phyloP scores from a whole-genome alignment of 2,888 invertebrate genomes.

The Napeogenes sylphis region DNA sequence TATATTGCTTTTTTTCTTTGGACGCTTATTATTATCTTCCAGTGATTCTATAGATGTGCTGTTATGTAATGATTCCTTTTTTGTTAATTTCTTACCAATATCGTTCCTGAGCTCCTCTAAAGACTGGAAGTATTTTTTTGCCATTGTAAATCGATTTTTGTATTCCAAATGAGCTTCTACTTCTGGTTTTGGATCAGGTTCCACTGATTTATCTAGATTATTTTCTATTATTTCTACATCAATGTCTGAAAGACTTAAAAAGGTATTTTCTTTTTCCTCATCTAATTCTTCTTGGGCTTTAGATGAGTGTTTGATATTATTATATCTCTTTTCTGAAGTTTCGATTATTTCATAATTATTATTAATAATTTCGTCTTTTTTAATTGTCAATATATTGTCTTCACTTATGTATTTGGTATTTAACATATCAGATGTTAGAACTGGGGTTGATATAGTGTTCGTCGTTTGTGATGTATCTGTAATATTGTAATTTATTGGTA shows the following conservation, averaged over 20 bases:
- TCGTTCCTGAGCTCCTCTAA: slow-evolving; percentile 61
- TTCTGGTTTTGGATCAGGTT: slow-evolving; percentile 48
- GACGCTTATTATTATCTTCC: slow-evolving; percentile 39
- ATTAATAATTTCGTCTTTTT: neutral
- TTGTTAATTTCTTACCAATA: slow-evolving; percentile 56
- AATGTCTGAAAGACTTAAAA: slow-evolving; percentile 63
- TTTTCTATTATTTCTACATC: slow-evolving; percentile 68
- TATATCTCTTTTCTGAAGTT: slow-evolving; percentile 35
- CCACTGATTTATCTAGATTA: slow-evolving; percentile 44
- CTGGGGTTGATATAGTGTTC: neutral
- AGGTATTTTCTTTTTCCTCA: slow-evolving; percentile 51
- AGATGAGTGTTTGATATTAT: slow-evolving; percentile 42
- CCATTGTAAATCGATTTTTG: slow-evolving; percentile 68
- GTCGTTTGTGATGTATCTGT: slow-evolving; percentile 3
- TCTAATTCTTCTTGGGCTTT: slow-evolving; percentile 41
- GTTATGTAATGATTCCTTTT: slow-evolving; percentile 59
- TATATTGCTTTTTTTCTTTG: slow-evolving; percentile 39
- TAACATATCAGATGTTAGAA: neutral
- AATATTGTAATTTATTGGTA: neutral
- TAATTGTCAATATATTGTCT: neutral
- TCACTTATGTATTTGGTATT: neutral
- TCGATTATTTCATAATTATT: slow-evolving; percentile 18
- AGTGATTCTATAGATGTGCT: slow-evolving; percentile 63
- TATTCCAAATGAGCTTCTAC: slow-evolving; percentile 53
- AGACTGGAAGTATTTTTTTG: slow-evolving; percentile 72